phyloP scores from a whole-genome alignment of 2,113 vertebrate genomes.

The Aegypius monachus region DNA sequence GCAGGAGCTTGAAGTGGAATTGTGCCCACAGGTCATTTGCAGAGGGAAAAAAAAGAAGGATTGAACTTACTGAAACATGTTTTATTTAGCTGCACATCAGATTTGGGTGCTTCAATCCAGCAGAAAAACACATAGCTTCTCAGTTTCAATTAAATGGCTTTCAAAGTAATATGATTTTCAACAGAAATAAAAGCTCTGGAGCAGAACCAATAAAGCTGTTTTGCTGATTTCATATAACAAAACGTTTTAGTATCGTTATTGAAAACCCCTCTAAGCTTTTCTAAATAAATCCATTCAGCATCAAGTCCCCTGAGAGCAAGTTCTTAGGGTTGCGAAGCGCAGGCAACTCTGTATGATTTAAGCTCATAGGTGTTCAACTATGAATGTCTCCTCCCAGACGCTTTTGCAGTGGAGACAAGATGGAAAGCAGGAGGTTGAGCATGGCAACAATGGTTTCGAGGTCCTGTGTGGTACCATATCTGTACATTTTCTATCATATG shows the following conservation, averaged over 20 bases:
- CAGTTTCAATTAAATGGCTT: neutral
- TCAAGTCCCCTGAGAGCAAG: neutral
- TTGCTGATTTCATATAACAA: neutral
- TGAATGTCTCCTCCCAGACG: neutral
- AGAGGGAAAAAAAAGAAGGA: neutral
- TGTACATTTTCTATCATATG: neutral
- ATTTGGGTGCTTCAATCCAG: neutral
- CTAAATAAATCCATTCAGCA: neutral
- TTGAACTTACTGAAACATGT: neutral
- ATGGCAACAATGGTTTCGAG: fast-evolving
- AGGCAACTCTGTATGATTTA: neutral
- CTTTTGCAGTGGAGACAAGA: neutral
- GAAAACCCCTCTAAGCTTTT: neutral
- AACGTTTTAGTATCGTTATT: neutral
- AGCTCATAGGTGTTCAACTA: neutral
- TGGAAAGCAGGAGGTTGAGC: neutral
- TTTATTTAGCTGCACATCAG: neutral
- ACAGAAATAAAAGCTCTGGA: neutral
- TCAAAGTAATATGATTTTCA: constrained; percentile 1
- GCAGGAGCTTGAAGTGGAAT: neutral
- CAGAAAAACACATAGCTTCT: neutral
- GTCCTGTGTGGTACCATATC: neutral
- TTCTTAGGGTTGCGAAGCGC: neutral
- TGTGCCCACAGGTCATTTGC: neutral
- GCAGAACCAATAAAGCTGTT: neutral